Evolutionary conservation across 2,888 invertebrate species (phyloP).

Genomic region (Stenotaenia linearis): DNA sequence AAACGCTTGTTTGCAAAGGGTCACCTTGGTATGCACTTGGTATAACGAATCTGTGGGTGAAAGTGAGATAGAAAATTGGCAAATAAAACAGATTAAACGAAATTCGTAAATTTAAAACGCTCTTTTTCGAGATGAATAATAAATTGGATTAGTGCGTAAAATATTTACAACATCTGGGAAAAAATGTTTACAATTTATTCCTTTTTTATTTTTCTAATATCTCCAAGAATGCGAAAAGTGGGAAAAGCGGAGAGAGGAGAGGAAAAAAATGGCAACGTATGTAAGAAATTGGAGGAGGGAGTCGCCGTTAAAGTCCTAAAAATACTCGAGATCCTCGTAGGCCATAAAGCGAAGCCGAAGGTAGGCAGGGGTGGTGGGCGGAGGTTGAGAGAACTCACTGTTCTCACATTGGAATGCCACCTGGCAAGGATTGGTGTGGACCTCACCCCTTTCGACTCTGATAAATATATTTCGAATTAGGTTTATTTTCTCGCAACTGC

Average conservation of each 20-base stretch:
- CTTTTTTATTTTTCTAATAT: not conserved
- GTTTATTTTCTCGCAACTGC: too few species aligned
- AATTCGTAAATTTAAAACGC: not conserved
- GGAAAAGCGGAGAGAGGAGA: not conserved
- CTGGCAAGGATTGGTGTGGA: not conserved
- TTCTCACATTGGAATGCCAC: not conserved
- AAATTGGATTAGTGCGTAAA: not conserved
- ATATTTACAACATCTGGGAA: not conserved
- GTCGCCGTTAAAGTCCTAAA: not conserved
- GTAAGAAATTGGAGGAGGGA: conserved; percentile 15
- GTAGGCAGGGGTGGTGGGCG: not conserved
- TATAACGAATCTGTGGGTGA: not conserved
- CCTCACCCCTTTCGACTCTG: not conserved
- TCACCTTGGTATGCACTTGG: not conserved
- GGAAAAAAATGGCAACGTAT: not conserved
- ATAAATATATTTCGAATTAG: not conserved
- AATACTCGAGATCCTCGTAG: not conserved
- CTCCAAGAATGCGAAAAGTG: not conserved
- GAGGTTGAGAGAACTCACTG: not conserved
- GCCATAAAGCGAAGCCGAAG: not conserved
- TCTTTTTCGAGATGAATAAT: not conserved
- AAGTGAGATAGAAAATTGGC: not conserved
- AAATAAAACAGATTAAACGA: not conserved
- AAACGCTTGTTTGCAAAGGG: not conserved
- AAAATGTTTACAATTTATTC: not conserved